Base-by-base conservation (phyloP, 92 coral and sea anemone species). In the Actinernus sp. region DNA sequence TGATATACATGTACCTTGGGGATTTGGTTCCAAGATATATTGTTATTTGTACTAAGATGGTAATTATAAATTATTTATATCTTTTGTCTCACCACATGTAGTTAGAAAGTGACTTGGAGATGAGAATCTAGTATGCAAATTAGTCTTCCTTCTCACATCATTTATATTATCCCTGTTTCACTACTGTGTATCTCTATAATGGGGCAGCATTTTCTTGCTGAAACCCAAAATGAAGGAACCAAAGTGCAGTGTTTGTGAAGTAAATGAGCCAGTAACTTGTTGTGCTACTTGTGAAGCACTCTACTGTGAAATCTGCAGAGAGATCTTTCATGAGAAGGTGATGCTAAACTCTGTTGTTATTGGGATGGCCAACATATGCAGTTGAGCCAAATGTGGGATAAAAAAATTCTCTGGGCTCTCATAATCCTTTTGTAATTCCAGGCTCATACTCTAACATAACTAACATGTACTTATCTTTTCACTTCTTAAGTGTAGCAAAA, bases 221-320 rank as follows among this genome's bases (percentile, higher is more conserved):
- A 4, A 9, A 45, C 19, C 19, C 11, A 12, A 9, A 23, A 90
- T 90, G 97, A 90, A 81, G 67, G 97, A 90, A 30, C 75, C 79
- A 14, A 58, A 87, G 48, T 90, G 97, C 49, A 90, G 89, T 55
- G 92, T 90, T 53, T 90, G 97, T 90, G 84, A 90, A 63, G 22
- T 47, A 26, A 86, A 86, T 41, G 97, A 90, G 20, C 97, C 97
- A 2, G 87, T 90, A 5, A 54, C 74, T 34, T 90, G 97, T 76
- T 90, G 97, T 90, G 97, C 97, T 2, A 75, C 80, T 37, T 90
- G 97, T 86, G 97, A 90, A 50, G 92, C 97, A 29, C 73, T 90
- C 20, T 90, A 86, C 78, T 90, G 97, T 61, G 87, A 80, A 55
- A 55, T 46, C 55, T 90, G 97, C 66, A 73, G 76, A 40, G 45